Base-by-base conservation (phyloP, 2,888 invertebrate genomes). In the Drosophila multiciliata region DNA sequence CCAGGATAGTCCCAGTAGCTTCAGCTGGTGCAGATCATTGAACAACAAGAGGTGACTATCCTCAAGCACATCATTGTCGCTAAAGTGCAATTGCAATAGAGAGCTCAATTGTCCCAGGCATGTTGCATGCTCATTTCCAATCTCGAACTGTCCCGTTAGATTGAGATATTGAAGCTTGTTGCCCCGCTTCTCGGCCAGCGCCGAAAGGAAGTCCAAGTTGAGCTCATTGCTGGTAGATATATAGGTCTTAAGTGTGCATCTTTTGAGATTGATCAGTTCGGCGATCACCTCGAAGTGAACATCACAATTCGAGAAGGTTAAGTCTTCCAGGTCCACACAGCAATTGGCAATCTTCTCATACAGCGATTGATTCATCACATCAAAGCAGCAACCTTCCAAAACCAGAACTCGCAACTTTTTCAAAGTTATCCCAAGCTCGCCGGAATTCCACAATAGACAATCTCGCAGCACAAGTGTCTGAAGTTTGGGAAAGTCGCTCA, bases 381-480 rank as follows among this genome's bases (percentile, higher is more conserved):
- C 87, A 35, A 87, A 89, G 33, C 87, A 87, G 38, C 87, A 87
- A 26, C 89, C 89, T 29, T 85, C 88, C 33, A 87, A 45, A 1
- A 80, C 71, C 3, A 87, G 64, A 0, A 52, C 40, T 0, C 66
- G 73, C 33, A 87, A n/a, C 0, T 68, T 52, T 23, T 54, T 77
- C 8, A 89, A 11, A 0, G 88, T 82, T n/a, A 87, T 80, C 1
- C 82, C 83, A 33, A 87, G 89, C 11, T 89, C 89, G 0, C 61
- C 64, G 1, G 88, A 87, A 26, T 85, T 85, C 87, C 89, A 89
- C 0, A 87, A 70, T 0, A 89, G 57, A 15, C 87, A 87, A 15
- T 87, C 85, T 0, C 87, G 83, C 1, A 87, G 68, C 5, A 83
- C 74, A 5, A 87, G 68, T 2, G 57, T 60, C 1, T 66, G 66